phyloP scores from a whole-genome alignment of 2,113 vertebrate species.

The Lepidothrix coronata region DNA sequence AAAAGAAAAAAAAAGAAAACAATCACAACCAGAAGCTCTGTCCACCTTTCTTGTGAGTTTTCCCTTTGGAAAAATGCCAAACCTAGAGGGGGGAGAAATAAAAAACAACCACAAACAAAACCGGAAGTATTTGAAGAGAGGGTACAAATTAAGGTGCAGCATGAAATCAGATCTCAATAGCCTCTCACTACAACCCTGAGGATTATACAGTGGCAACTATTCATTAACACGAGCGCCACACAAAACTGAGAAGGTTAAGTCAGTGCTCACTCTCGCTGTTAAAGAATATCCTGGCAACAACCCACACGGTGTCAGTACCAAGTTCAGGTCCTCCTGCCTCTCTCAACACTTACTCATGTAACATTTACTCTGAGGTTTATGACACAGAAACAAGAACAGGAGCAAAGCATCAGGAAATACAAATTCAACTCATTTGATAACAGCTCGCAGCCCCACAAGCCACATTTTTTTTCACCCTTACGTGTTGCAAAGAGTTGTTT shows the following conservation, averaged over 20 bases:
- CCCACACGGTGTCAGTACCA: neutral
- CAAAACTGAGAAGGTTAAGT: slow-evolving; percentile 13
- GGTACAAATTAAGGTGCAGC: slow-evolving; percentile 13
- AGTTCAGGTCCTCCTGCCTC: slow-evolving; percentile 1
- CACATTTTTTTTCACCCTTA: neutral
- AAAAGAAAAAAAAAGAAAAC: neutral
- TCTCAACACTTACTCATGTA: slow-evolving; percentile 22
- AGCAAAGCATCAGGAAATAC: neutral
- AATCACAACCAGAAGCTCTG: neutral
- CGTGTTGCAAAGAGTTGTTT: rapidly evolving
- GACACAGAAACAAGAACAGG: neutral
- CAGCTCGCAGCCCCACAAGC: neutral
- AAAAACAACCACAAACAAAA: neutral
- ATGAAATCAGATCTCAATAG: slow-evolving; percentile 33
- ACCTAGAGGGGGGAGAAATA: neutral
- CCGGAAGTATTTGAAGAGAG: neutral
- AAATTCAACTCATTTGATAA: neutral
- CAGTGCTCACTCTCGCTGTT: neutral
- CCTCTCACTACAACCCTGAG: neutral
- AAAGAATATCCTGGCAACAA: slow-evolving; percentile 34
- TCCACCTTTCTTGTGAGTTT: neutral
- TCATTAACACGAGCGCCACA: slow-evolving; percentile 22
- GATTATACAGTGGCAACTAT: slow-evolving; percentile 41
- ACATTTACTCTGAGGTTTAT: neutral
- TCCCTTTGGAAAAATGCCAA: neutral